Conservation (phyloP, 1,140 invertebrate species). For the Panagrolaimus sp. region DNA sequence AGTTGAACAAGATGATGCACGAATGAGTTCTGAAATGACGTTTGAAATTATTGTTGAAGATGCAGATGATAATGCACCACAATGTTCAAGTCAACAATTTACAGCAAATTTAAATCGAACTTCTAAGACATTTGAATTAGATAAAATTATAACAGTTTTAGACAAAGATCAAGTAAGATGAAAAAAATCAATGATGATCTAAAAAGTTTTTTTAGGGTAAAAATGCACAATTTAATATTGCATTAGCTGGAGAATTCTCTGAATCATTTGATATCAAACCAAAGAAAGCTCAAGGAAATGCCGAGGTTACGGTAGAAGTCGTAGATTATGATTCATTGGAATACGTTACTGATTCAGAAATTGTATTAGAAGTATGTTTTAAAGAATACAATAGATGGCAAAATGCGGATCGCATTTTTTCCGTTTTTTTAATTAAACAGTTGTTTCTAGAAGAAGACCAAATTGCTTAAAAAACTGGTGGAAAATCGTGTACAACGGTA, state of each 20-base stretch:
- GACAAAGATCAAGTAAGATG: slow-evolving; percentile 1
- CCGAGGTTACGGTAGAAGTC: not conserved
- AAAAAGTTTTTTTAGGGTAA: not conserved
- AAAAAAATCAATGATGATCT: not conserved
- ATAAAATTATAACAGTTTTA: slow-evolving; percentile 2
- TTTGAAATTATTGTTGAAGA: slow-evolving; percentile 13
- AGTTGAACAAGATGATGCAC: not conserved
- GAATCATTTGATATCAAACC: not conserved
- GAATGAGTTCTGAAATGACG: not conserved
- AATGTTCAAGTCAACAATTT: slow-evolving; percentile 5
- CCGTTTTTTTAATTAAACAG: too few species aligned
- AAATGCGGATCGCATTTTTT: too few species aligned
- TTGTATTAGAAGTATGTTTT: not conserved
- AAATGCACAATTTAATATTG: slow-evolving; percentile 2
- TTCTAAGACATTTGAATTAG: not conserved
- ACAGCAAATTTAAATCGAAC: not conserved
- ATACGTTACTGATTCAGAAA: slow-evolving; percentile 7
- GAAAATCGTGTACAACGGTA: too few species aligned
- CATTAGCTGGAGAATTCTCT: not conserved
- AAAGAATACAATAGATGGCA: too few species aligned
- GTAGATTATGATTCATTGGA: not conserved
- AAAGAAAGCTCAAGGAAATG: slow-evolving; percentile 3
- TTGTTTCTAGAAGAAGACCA: too few species aligned
- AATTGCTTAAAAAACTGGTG: too few species aligned
- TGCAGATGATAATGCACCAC: not conserved